Evolutionary conservation across 1,140 invertebrate species (phyloP).

Genomic region (Drosophila jambulina): DNA sequence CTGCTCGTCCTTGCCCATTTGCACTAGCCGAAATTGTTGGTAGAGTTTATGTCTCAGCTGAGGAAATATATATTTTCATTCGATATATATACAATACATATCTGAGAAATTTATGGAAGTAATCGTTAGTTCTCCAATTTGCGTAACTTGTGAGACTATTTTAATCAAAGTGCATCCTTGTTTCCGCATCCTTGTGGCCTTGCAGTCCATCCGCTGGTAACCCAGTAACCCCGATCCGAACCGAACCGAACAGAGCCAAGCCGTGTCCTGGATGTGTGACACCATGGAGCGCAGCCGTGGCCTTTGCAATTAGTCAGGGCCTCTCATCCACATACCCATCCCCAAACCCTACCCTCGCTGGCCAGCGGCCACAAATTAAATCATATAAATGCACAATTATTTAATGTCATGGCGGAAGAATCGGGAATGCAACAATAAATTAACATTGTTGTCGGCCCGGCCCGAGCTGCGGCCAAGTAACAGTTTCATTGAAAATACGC

Average conservation of each 20-base stretch:
- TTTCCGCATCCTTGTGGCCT: constrained; percentile 12
- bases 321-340: constrained; percentile 8
- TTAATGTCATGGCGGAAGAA: constrained; percentile 64
- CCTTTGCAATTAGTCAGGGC: constrained; percentile 71
- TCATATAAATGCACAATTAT: constrained; percentile 83
- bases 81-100: neutral
- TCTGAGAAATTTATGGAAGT: neutral
- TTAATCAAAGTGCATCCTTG: neutral
- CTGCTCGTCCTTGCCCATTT: neutral
- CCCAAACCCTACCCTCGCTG: neutral
- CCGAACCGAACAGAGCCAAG: neutral
- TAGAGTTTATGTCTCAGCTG: neutral
- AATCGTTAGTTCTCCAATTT: neutral
- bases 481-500: constrained; percentile 70
- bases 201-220: constrained; percentile 48
- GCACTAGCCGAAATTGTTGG: neutral
- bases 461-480: constrained; percentile 29
- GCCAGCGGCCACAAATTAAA: constrained; percentile 79
- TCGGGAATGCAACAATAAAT: constrained; percentile 57
- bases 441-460: constrained; percentile 46
- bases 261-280: constrained; percentile 18
- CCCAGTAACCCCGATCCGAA: constrained; percentile 65
- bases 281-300: constrained; percentile 10
- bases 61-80: neutral
- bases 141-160: neutral